phyloP scores from a whole-genome alignment of 2,888 invertebrate genomes.

The Nematopogon swammerdamellus region DNA sequence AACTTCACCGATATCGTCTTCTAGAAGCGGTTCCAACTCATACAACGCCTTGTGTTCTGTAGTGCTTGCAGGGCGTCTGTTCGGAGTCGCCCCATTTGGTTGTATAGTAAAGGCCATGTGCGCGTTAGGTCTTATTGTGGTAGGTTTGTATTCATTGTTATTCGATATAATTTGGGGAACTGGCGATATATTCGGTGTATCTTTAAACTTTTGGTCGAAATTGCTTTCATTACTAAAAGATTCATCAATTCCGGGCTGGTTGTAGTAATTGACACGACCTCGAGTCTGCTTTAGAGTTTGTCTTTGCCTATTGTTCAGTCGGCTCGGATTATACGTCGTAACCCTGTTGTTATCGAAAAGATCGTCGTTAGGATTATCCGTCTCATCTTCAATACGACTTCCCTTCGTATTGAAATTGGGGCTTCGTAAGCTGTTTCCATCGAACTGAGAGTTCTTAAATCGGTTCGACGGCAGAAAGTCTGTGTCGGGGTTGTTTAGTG shows the following conservation, averaged over 20 bases:
- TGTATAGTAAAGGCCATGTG: background rate
- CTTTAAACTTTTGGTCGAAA: background rate
- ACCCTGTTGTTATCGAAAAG: slow-evolving; percentile 42
- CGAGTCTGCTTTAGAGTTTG: slow-evolving; percentile 31
- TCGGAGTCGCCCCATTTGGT: slow-evolving; percentile 12
- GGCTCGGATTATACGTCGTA: slow-evolving; percentile 46
- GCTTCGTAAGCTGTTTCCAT: slow-evolving; percentile 46
- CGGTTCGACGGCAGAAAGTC: slow-evolving; percentile 42
- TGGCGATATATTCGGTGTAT: background rate
- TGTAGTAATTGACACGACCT: slow-evolving; percentile 2
- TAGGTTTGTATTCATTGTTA: background rate
- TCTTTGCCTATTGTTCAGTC: slow-evolving; percentile 33
- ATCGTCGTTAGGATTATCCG: slow-evolving; percentile 41
- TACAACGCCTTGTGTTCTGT: slow-evolving; percentile 49
- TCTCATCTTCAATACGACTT: slow-evolving; percentile 36
- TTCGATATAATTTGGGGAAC: background rate
- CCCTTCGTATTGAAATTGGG: slow-evolving; percentile 35
- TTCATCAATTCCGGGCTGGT: background rate
- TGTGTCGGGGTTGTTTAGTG: slow-evolving; percentile 58
- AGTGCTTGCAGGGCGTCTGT: slow-evolving; percentile 18
- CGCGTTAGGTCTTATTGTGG: background rate
- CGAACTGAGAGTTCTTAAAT: slow-evolving; percentile 45
- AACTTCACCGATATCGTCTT: slow-evolving; percentile 54
- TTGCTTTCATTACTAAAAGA: background rate
- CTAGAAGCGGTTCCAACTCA: slow-evolving; percentile 55